Evolutionary conservation across 2,113 vertebrate genomes (phyloP).

Genomic region (Colius striatus): DNA sequence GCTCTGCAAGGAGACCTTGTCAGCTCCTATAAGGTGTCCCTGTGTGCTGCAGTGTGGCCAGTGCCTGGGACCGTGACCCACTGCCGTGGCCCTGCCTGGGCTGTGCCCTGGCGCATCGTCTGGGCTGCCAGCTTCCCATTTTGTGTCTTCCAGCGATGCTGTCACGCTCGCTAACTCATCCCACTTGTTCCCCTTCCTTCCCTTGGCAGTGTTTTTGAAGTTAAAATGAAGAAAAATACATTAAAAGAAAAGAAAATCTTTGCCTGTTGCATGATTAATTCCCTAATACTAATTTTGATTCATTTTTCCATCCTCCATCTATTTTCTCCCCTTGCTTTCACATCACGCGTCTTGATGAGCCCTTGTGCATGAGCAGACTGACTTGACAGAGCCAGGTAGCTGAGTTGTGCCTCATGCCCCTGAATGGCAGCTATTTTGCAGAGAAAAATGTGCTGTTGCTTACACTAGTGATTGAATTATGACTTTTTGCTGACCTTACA

Average conservation of each 20-base stretch:
- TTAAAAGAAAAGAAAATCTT: not conserved
- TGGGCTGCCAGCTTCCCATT: not conserved
- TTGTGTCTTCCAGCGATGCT: not conserved
- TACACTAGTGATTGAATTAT: not conserved
- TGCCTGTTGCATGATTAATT: not conserved
- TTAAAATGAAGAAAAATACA: not conserved
- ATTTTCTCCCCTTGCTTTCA: not conserved
- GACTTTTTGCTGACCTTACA: not conserved
- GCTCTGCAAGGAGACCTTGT: not conserved
- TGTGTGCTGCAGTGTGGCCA: not conserved
- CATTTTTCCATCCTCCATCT: not conserved
- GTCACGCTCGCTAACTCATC: not conserved
- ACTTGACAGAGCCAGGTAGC: not conserved
- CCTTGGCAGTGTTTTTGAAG: not conserved
- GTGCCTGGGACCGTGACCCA: not conserved
- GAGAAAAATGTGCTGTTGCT: not conserved
- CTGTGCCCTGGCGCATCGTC: not conserved
- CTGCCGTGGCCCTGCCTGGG: not conserved
- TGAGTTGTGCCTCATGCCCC: not conserved
- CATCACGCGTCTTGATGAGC: not conserved
- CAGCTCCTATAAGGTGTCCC: conserved; percentile 27
- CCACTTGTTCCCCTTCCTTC: not conserved
- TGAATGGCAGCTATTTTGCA: not conserved
- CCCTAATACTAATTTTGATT: not conserved
- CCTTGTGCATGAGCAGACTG: not conserved